Evolutionary conservation across 2,888 invertebrate genomes (phyloP).

Genomic region (Sicus ferrugineus): DNA sequence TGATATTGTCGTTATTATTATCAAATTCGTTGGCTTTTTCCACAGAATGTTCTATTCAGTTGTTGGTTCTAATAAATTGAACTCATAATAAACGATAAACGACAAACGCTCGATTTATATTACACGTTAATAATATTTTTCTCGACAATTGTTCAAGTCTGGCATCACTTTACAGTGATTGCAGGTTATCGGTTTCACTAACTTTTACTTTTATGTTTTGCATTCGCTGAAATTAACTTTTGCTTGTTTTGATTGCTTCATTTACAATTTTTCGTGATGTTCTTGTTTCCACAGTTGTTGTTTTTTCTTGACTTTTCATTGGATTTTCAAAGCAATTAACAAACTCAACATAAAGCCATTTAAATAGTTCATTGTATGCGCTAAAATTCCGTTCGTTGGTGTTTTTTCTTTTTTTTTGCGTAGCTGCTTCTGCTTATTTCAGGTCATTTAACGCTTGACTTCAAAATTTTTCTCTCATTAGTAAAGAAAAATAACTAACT

Average conservation of each 20-base stretch:
- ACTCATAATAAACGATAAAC: too few species aligned
- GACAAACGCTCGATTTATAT: too few species aligned
- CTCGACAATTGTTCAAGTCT: too few species aligned
- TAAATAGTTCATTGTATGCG: background rate
- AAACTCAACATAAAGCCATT: background rate
- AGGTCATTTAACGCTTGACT: background rate
- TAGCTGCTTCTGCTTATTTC: background rate
- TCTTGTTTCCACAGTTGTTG: background rate
- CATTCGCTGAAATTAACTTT: background rate
- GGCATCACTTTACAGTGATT: background rate
- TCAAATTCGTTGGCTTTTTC: too few species aligned
- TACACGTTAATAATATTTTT: too few species aligned
- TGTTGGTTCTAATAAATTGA: too few species aligned
- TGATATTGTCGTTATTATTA: too few species aligned
- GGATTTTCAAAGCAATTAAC: background rate
- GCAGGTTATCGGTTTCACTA: background rate
- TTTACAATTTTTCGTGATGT: background rate
- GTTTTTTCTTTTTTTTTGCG: background rate
- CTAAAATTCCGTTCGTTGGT: too few species aligned
- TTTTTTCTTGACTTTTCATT: background rate
- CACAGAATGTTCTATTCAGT: too few species aligned
- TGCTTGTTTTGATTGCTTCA: background rate
- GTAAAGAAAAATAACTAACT: background rate
- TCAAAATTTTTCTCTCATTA: background rate
- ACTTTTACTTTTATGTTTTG: too few species aligned